These are phyloP conservation scores for Eristalis intricaria DNA, from an alignment of 2,888 invertebrate genomes.

Conservation along the genomic window DNA sequence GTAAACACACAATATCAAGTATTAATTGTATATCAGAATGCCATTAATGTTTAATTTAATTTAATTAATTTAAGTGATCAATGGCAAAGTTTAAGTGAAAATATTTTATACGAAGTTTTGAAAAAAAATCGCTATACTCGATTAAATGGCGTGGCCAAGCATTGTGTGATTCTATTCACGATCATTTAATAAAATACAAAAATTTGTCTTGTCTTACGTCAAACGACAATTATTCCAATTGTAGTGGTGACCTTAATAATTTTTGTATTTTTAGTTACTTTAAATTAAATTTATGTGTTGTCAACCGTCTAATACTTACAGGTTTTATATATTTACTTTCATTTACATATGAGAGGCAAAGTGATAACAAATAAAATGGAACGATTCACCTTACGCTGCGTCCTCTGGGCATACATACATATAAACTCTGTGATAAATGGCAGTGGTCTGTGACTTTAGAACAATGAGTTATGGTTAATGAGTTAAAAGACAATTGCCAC, in stretches of 20 bases:
- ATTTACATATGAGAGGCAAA: not conserved
- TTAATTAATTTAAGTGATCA: not conserved
- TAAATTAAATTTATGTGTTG: not conserved
- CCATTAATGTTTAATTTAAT: no score
- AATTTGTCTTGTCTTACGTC: no score
- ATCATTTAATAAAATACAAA: no score
- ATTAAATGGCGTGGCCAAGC: no score
- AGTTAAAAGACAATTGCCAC: not conserved
- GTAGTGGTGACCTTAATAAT: no score
- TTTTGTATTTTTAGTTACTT: no score
- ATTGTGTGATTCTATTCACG: no score
- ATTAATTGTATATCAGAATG: no score
- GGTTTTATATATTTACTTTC: not conserved
- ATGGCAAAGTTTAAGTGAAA: not conserved
- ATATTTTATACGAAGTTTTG: not conserved
- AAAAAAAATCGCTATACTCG: not conserved
- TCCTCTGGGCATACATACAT: not conserved
- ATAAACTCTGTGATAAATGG: not conserved
- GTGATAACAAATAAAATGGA: not conserved
- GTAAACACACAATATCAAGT: no score
- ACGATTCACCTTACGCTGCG: not conserved
- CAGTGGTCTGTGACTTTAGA: not conserved
- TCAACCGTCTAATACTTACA: no score
- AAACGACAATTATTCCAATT: no score
- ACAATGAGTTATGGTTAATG: not conserved